Evolutionary conservation across 2,113 vertebrate genomes (phyloP).

Genomic region (Artemisiospiza belli): DNA sequence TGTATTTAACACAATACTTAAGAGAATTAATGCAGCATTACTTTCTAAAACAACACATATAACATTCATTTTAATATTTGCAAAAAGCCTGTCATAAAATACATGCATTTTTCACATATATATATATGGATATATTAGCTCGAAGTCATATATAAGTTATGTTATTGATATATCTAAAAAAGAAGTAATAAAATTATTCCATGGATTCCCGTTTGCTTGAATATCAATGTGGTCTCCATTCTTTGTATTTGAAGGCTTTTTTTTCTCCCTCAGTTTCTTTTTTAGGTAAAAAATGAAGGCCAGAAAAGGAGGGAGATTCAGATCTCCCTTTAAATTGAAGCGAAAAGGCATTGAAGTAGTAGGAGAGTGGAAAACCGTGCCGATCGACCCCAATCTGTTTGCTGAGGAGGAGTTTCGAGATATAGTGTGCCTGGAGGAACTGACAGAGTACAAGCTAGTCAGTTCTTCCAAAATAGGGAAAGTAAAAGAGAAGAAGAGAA

Average conservation of each 20-base stretch:
- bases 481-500: conserved; percentile 75
- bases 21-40: no score
- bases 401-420: conserved; percentile 84
- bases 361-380: conserved; percentile 87
- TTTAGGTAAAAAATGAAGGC: conserved; percentile 79
- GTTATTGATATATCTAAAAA: neutral
- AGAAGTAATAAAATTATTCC: fast-evolving
- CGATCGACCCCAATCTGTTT: conserved; percentile 85
- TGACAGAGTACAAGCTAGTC: conserved; percentile 85
- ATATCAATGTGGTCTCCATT: fast-evolving
- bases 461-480: conserved; percentile 68
- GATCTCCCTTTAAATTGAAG: conserved; percentile 45
- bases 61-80: no score
- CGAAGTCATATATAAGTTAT: neutral
- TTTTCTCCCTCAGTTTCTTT: neutral
- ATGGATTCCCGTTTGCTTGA: fast-evolving
- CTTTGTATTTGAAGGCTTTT: neutral
- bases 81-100: no score
- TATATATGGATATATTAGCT: fast-evolving
- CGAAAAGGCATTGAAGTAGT: conserved; percentile 80
- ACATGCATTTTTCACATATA: no score
- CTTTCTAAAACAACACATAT: no score
- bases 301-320: conserved; percentile 60
- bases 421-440: conserved; percentile 92
- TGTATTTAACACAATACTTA: no score